Percentiles rank a stretch among this genome's conserved stretches.
These are phyloP conservation scores for Diorhabda carinulata DNA, from an alignment of 1,140 invertebrate species.

Conservation along the genomic window DNA sequence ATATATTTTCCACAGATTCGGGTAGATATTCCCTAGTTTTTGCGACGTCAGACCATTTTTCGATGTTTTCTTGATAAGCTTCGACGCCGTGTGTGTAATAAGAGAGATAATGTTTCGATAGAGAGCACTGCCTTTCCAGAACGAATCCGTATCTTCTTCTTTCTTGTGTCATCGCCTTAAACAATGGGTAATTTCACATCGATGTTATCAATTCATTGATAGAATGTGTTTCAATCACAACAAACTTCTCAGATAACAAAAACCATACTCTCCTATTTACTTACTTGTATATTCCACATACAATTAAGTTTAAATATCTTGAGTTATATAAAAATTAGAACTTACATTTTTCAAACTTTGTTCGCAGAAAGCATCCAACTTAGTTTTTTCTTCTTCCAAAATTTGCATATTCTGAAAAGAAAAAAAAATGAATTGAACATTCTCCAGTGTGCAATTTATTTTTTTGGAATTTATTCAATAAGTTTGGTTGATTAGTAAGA, in stretches of 20 bases:
- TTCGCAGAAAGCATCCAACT: constrained; percentile 84
- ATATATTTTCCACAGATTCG: constrained; percentile 74
- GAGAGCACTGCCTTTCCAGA: constrained; percentile 82
- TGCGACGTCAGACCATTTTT: constrained; percentile 85
- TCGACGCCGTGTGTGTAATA: constrained; percentile 77
- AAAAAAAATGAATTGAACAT: constrained; percentile 23
- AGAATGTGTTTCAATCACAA: too few species aligned
- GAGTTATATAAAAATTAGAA: constrained; percentile 29
- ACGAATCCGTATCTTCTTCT: constrained; percentile 89
- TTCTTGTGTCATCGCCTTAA: constrained; percentile 89
- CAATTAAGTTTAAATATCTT: background rate
- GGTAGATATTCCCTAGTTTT: constrained; percentile 79
- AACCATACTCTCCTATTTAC: background rate
- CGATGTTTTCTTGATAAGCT: constrained; percentile 73
- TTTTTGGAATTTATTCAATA: too few species aligned
- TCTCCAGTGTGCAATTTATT: too few species aligned
- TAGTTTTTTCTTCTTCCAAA: constrained; percentile 85
- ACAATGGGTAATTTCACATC: background rate
- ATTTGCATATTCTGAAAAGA: constrained; percentile 77
- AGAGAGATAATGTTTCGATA: constrained; percentile 87
- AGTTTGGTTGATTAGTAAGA: too few species aligned
- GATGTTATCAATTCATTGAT: too few species aligned
- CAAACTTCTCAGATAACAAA: background rate
- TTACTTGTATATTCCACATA: background rate
- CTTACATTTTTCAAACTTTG: constrained; percentile 87